Evolutionary conservation across 2,888 invertebrate genomes (phyloP).

Genomic region (Callinectes sapidus): DNA sequence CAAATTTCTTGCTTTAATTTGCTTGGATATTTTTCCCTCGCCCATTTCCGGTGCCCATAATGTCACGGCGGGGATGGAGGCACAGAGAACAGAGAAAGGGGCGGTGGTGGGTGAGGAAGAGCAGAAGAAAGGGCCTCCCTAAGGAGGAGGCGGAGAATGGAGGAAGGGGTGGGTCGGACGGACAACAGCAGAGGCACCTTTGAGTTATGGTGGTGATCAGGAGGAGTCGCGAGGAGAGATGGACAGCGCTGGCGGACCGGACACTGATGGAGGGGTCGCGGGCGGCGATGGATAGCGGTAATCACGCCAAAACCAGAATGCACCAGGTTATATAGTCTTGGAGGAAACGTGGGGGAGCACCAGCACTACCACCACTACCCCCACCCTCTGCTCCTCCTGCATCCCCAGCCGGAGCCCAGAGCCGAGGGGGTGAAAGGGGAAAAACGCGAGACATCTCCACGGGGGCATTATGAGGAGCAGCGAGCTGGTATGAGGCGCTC

Average conservation of each 20-base stretch:
- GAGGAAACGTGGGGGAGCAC: slow-evolving; percentile 41
- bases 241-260: slow-evolving; percentile 69
- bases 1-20: not conserved
- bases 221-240: slow-evolving; percentile 71
- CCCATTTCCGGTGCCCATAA: slow-evolving; percentile 29
- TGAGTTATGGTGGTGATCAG: slow-evolving; percentile 71
- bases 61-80: not conserved
- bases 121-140: slow-evolving; percentile 22
- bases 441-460: slow-evolving; percentile 29
- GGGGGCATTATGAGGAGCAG: slow-evolving; percentile 41
- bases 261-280: slow-evolving; percentile 70
- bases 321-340: slow-evolving; percentile 60
- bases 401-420: not conserved
- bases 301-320: slow-evolving; percentile 70
- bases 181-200: slow-evolving; percentile 64
- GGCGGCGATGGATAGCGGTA: slow-evolving; percentile 70
- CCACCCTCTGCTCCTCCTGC: not conserved
- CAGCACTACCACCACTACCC: not conserved
- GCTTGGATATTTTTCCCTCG: not conserved
- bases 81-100: not conserved
- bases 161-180: slow-evolving; percentile 45
- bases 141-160: slow-evolving; percentile 45
- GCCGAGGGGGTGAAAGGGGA: not conserved
- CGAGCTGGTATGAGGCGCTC: slow-evolving; percentile 45
- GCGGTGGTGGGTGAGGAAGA: not conserved